phyloP scores from a whole-genome alignment of 1,140 invertebrate species.

The Nasonia longicornis region DNA sequence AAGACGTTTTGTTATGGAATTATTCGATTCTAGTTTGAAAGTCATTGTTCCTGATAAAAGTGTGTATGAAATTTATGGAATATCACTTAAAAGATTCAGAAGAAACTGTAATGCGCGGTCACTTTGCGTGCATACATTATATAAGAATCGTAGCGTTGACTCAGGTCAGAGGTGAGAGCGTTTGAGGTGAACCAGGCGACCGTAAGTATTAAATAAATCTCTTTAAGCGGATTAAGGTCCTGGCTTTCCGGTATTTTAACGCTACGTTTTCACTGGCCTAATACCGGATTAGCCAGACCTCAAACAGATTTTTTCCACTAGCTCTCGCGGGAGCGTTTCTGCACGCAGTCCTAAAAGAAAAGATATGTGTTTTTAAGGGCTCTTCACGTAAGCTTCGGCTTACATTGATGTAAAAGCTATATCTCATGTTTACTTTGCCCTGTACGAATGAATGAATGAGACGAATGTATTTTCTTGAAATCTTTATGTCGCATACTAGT shows the following conservation, averaged over 20 bases:
- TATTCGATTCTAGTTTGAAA: background rate
- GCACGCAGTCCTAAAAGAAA: background rate
- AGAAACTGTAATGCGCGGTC: background rate
- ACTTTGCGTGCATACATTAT: background rate
- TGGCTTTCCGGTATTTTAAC: conserved; percentile 67
- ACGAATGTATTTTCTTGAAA: no score
- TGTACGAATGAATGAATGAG: background rate
- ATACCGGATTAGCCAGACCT: conserved; percentile 59
- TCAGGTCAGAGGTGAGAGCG: conserved; percentile 52
- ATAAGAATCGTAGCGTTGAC: background rate
- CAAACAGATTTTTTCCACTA: conserved; percentile 59
- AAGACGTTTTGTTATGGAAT: background rate
- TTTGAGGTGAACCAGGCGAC: conserved; percentile 59
- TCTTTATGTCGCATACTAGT: no score
- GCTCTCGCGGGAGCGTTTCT: conserved; percentile 21
- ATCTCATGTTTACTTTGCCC: background rate
- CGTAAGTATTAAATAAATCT: conserved; percentile 67
- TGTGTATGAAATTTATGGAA: background rate
- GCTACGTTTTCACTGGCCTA: conserved; percentile 60
- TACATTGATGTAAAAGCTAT: background rate
- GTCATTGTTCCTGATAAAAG: background rate
- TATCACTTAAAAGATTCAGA: background rate
- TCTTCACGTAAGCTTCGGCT: background rate
- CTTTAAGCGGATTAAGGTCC: conserved; percentile 64
- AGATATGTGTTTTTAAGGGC: background rate